Conservation (phyloP, 2,888 invertebrate genomes). For the Lepidochitona cinerea region DNA sequence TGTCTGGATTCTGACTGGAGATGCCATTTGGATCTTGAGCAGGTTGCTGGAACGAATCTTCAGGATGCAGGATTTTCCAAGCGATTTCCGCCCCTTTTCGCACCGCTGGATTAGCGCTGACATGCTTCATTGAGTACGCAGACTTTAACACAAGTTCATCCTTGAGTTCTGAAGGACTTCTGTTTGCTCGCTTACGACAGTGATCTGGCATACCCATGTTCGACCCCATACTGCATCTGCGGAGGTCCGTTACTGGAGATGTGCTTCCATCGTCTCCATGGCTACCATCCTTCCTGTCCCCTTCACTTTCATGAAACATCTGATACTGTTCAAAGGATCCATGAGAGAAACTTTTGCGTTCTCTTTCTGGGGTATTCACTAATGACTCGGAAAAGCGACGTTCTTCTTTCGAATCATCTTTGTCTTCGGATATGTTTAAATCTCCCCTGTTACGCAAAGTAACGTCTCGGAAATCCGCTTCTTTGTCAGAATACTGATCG, state of each 20-base stretch:
- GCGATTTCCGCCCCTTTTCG: conserved; percentile 53
- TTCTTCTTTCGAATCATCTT: background rate
- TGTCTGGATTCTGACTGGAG: no score
- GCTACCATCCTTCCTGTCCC: conserved; percentile 11
- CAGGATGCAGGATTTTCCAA: conserved; percentile 46
- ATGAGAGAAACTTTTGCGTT: background rate
- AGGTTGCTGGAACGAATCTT: background rate
- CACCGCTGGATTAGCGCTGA: conserved; percentile 36
- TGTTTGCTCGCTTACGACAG: background rate
- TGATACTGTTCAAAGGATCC: conserved; percentile 10
- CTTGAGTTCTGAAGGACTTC: background rate
- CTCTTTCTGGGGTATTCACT: background rate
- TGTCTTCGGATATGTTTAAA: background rate
- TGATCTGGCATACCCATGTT: background rate
- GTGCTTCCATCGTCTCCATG: conserved; percentile 11
- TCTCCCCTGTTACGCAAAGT: background rate
- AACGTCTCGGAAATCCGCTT: background rate
- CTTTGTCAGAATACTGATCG: background rate
- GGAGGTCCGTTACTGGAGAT: background rate
- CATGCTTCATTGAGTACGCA: background rate
- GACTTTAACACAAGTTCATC: background rate
- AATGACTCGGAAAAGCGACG: background rate
- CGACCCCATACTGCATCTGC: conserved; percentile 1
- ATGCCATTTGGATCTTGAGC: background rate
- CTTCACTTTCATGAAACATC: conserved; percentile 16